A percentile compares a stretch with the other conserved stretches of the same genome.
Evolutionary conservation across 2,888 invertebrate species (phyloP).

Genomic region (Eristalis tenax): DNA sequence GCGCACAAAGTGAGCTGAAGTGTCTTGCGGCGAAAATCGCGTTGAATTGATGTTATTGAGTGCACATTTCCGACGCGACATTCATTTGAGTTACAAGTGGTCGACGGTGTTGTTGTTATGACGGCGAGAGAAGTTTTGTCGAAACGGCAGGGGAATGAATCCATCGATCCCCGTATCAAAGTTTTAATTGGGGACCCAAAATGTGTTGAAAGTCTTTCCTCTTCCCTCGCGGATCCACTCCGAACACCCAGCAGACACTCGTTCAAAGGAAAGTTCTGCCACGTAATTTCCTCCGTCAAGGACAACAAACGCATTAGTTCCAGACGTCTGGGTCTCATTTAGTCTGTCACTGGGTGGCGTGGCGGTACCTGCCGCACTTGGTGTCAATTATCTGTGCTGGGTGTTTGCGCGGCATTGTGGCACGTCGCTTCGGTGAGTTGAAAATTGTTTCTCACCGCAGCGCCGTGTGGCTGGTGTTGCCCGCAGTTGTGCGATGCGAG

Average conservation of each 20-base stretch:
- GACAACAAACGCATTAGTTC: slow-evolving; percentile 43
- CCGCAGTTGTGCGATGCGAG: background rate
- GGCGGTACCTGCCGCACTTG: slow-evolving; percentile 52
- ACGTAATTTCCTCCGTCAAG: slow-evolving; percentile 43
- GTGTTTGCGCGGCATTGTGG: slow-evolving; percentile 38
- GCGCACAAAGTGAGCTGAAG: slow-evolving; percentile 4
- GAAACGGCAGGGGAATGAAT: too few relatives aligned
- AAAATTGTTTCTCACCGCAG: slow-evolving; percentile 1
- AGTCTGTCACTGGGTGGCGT: slow-evolving; percentile 54
- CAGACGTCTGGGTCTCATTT: slow-evolving; percentile 47
- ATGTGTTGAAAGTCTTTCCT: too few relatives aligned
- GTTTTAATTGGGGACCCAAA: background rate
- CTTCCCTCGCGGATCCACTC: background rate
- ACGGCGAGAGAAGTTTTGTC: background rate
- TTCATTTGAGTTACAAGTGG: slow-evolving; percentile 49
- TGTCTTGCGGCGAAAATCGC: slow-evolving; percentile 32
- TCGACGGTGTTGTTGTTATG: background rate
- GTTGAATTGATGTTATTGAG: slow-evolving; percentile 62
- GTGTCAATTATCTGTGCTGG: slow-evolving; percentile 54
- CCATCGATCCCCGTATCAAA: background rate
- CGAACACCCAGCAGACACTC: slow-evolving; percentile 10
- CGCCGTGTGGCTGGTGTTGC: background rate
- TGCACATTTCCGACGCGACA: slow-evolving; percentile 32
- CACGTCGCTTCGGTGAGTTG: slow-evolving; percentile 48
- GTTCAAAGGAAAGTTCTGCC: slow-evolving; percentile 48